phyloP scores from a whole-genome alignment of 2,888 invertebrate species.

The Orgyia antiqua region DNA sequence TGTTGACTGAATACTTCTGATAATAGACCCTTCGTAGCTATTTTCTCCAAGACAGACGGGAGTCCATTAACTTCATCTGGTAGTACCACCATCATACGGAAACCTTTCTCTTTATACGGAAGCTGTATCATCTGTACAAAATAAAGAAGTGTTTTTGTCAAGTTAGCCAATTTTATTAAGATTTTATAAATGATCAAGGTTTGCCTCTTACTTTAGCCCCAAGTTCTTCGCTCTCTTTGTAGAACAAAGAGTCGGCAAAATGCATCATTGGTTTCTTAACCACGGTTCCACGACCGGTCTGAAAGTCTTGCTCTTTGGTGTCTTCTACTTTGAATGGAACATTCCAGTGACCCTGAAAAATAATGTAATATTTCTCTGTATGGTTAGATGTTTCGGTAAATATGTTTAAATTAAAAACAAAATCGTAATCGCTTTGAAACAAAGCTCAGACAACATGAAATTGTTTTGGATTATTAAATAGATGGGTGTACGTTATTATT shows the following conservation, averaged over 20 bases:
- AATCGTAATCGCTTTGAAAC: too few relatives aligned
- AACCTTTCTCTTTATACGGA: constrained; percentile 42
- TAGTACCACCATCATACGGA: constrained; percentile 49
- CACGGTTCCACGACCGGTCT: constrained; percentile 23
- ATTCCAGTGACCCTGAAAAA: background rate
- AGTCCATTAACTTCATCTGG: constrained; percentile 43
- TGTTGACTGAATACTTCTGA: constrained; percentile 32
- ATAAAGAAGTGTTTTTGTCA: background rate
- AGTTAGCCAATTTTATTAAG: background rate
- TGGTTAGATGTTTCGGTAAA: too few relatives aligned
- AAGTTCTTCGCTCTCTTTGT: constrained; percentile 27
- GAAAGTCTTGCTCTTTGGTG: constrained; percentile 36
- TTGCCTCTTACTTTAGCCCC: constrained; percentile 23
- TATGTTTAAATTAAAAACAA: too few relatives aligned
- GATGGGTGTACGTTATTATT: too few relatives aligned
- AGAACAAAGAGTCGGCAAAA: constrained; percentile 27
- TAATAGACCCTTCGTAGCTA: constrained; percentile 32
- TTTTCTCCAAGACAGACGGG: constrained; percentile 35
- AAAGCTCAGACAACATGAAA: too few relatives aligned
- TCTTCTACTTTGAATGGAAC: constrained; percentile 1
- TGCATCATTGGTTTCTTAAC: constrained; percentile 42
- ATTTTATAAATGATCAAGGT: too few relatives aligned
- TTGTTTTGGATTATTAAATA: too few relatives aligned
- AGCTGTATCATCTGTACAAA: constrained; percentile 40
- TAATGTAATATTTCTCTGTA: too few relatives aligned